Percentiles rank a stretch among this genome's conserved stretches.
These are phyloP conservation scores for Grammomys surdaster DNA, from an alignment of 2,113 vertebrate species.

Conservation along the genomic window DNA sequence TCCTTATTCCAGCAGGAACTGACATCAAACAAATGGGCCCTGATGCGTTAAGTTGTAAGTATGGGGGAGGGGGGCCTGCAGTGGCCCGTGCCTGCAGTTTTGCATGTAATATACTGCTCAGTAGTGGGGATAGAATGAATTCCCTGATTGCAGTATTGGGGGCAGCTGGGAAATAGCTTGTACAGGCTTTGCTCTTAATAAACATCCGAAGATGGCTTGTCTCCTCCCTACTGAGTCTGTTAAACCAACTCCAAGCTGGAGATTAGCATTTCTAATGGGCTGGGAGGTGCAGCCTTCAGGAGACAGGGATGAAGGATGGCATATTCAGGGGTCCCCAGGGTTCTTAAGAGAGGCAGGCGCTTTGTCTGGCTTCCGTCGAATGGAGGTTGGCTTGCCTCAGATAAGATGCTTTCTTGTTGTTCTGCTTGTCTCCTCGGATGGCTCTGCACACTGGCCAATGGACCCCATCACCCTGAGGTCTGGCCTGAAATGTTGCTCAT, in stretches of 20 bases:
- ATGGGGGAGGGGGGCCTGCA: not conserved
- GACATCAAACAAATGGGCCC: constrained; percentile 81
- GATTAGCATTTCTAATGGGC: constrained; percentile 83
- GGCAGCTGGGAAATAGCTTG: constrained; percentile 68
- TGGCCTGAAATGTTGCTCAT: not conserved
- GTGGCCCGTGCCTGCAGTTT: not conserved
- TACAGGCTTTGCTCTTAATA: constrained; percentile 72
- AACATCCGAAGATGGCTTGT: constrained; percentile 70
- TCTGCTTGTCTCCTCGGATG: not conserved
- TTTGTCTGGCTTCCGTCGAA: constrained; percentile 66
- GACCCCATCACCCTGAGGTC: not conserved
- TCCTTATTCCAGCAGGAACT: constrained; percentile 55
- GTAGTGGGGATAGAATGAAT: constrained; percentile 36
- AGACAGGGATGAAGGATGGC: constrained; percentile 62
- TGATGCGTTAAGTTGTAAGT: constrained; percentile 76
- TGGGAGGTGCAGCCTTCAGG: constrained; percentile 62
- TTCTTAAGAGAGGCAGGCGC: not conserved
- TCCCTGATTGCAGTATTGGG: constrained; percentile 56
- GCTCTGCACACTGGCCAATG: not conserved
- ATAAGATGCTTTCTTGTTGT: not conserved
- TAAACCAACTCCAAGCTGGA: constrained; percentile 77
- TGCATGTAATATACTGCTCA: not conserved
- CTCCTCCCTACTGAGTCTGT: constrained; percentile 71
- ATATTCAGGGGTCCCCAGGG: constrained; percentile 67
- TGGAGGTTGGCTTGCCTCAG: constrained; percentile 49